Evolutionary conservation across 2,888 invertebrate genomes (phyloP), one percentile per base, ranked within the genome.

Genomic region (Lymantria monacha): DNA sequence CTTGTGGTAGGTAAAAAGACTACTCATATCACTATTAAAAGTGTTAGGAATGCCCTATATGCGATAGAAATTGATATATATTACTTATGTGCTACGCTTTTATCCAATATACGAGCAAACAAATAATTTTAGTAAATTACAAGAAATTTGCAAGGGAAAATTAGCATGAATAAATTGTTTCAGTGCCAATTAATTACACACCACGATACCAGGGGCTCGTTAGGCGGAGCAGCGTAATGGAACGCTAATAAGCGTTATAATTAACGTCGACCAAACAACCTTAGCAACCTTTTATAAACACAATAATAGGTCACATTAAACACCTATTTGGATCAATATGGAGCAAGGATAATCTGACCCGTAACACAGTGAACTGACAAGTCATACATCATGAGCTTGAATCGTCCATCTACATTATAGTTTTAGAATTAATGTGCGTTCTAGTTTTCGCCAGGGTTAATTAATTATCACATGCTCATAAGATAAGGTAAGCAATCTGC

Each of bases 231-330:
- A 38, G 44, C 43, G 49, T 58, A 66, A 61, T 67, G 42, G 51
- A 46, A 44, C 44, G 50, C 51, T 67, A 66, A 60, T 66, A 53
- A 46, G 60, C 57, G 46, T 51, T 48, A 57, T 53, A 61, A 66
- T 63, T 63, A 61, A 66, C 67, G 51, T 44, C 47, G 7, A 13
- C 13, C 14, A 14, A 33, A 8, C 49, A 49, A 51, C 46, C 30
- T 44, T 36, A 41, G 41, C 47, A n/a, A 49, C 51, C 54, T 48
- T 48, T 63, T 56, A 60, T 57, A 49, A 43, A 45, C 49, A 38
- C 12, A 31, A 38, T 38, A 38, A 47, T 47, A 42, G 44, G 41
- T 22, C 33, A 45, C 41, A 11, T 49, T 41, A 36, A 55, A 46
- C 13, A 44, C 44, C 46, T 52, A 61, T 63, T 51, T 55, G 53